Evolutionary conservation across 2,888 invertebrate genomes (phyloP).

Genomic region (Flexamia atlantica): DNA sequence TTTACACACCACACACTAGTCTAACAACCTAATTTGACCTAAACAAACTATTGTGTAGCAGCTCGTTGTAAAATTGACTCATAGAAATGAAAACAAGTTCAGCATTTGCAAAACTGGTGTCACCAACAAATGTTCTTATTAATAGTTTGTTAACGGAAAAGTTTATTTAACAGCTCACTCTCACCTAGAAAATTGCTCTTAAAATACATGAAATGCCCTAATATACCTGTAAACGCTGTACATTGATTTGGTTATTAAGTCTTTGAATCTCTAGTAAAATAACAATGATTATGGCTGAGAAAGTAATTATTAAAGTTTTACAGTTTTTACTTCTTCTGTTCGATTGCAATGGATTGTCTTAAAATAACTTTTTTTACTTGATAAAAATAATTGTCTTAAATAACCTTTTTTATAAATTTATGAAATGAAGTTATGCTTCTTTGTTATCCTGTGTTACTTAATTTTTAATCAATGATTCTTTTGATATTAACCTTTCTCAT

Average conservation of each 20-base stretch:
- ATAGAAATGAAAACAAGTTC: no score
- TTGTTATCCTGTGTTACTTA: no score
- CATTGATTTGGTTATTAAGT: neutral
- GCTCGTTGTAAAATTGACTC: no score
- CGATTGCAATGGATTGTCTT: neutral
- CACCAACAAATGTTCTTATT: no score
- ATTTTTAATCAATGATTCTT: no score
- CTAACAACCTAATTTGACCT: neutral
- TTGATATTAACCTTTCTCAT: no score
- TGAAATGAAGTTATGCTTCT: no score
- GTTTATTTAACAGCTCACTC: neutral
- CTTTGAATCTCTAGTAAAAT: slow-evolving; percentile 6
- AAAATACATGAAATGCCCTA: neutral
- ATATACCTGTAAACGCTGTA: neutral
- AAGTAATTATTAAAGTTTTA: no score
- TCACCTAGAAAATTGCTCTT: neutral
- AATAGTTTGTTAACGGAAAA: no score
- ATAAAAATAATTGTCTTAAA: neutral
- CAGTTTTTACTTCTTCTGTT: neutral
- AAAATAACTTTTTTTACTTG: neutral
- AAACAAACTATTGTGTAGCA: neutral
- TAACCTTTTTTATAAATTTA: no score
- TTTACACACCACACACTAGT: neutral
- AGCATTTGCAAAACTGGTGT: no score
- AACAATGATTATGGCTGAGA: no score